These are phyloP conservation scores for Siniperca knerii DNA, from an alignment of 2,113 vertebrate species.

Conservation along the genomic window DNA sequence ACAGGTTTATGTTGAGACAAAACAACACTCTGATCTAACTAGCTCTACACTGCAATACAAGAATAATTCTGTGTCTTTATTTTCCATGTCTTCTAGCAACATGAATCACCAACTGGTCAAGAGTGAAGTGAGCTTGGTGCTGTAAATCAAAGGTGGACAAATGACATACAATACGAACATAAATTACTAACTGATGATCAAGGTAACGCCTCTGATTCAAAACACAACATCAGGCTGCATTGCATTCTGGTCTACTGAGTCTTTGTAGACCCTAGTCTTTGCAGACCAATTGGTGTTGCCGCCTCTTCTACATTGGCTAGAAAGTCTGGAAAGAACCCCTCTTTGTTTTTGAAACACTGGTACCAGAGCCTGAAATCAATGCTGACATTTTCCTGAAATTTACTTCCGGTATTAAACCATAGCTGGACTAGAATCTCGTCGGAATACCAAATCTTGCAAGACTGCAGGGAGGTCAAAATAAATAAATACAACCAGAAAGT, in stretches of 20 bases:
- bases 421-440: neutral
- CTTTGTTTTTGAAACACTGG: conserved; percentile 19
- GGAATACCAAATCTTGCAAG: neutral
- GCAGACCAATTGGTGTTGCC: neutral
- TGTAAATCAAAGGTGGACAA: neutral
- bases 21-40: neutral
- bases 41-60: too few species aligned
- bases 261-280: neutral
- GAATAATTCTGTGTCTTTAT: neutral
- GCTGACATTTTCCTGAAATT: neutral
- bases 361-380: neutral
- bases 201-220: neutral
- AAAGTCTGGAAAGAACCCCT: conserved; percentile 10
- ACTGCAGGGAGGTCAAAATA: neutral
- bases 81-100: neutral
- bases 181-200: neutral
- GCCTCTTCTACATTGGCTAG: neutral
- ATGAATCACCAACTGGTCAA: neutral
- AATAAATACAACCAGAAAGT: conserved; percentile 5
- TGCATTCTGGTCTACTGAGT: conserved; percentile 15
- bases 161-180: neutral
- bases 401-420: neutral
- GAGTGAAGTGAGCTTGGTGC: neutral
- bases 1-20: neutral
- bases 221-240: neutral